These are phyloP conservation scores for Ephestia elutella DNA, from an alignment of 1,140 invertebrate species.

Conservation along the genomic window DNA sequence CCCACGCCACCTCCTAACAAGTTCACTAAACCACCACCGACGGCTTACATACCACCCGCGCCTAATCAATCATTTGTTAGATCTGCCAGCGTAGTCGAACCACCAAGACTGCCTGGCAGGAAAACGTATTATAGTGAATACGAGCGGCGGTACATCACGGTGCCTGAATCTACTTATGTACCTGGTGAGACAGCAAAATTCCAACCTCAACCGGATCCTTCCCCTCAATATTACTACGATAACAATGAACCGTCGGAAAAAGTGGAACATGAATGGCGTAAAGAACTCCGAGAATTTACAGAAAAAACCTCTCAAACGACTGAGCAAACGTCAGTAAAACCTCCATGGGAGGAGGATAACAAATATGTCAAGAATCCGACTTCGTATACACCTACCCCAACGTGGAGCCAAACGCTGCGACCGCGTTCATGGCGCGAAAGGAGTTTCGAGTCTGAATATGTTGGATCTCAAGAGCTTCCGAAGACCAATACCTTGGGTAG, in stretches of 20 bases:
- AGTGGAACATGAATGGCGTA: constrained; percentile 66
- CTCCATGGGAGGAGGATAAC: constrained; percentile 57
- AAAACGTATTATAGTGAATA: constrained; percentile 70
- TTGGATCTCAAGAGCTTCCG: constrained; percentile 59
- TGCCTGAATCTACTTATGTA: constrained; percentile 61
- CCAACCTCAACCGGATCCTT: constrained; percentile 59
- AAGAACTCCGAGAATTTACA: constrained; percentile 67
- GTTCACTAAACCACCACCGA: constrained; percentile 49
- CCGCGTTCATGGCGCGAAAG: constrained; percentile 64
- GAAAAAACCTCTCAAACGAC: constrained; percentile 51
- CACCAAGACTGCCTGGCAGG: constrained; percentile 43
- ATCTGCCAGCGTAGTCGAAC: constrained; percentile 34
- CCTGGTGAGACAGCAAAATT: constrained; percentile 49
- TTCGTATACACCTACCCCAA: constrained; percentile 41
- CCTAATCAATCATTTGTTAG: constrained; percentile 67
- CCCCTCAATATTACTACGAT: constrained; percentile 64
- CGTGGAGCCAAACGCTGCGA: constrained; percentile 69
- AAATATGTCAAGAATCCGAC: constrained; percentile 45
- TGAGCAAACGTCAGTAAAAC: constrained; percentile 45
- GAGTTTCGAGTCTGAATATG: constrained; percentile 62
- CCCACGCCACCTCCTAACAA: constrained; percentile 37
- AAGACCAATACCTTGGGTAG: constrained; percentile 60
- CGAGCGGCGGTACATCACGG: constrained; percentile 64
- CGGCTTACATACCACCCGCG: constrained; percentile 57
- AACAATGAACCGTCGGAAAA: constrained; percentile 53